Evolutionary conservation across 2,888 invertebrate genomes (phyloP).

Genomic region (Seira sanloemensis): DNA sequence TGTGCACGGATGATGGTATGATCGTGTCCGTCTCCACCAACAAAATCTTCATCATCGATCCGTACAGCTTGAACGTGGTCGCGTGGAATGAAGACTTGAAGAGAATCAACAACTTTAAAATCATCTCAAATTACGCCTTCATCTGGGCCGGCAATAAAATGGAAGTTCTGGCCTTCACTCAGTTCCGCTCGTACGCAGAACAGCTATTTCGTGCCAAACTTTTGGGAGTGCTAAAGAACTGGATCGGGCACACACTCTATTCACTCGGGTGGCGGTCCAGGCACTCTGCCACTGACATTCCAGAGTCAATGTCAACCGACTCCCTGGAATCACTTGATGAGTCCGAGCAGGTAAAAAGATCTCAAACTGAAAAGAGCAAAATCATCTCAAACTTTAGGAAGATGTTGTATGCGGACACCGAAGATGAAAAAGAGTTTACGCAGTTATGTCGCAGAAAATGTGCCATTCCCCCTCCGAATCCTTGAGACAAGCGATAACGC

Average conservation of each 20-base stretch:
- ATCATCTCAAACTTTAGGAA: background rate
- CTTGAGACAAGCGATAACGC: too few relatives aligned
- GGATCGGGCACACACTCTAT: constrained; percentile 59
- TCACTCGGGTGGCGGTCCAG: constrained; percentile 51
- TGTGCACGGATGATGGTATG: constrained; percentile 62
- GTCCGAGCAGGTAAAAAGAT: background rate
- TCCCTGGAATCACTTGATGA: background rate
- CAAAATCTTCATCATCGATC: constrained; percentile 65
- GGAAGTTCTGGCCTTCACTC: constrained; percentile 68
- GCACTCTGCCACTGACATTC: background rate
- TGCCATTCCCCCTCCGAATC: background rate
- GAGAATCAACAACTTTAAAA: constrained; percentile 66
- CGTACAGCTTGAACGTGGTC: constrained; percentile 55
- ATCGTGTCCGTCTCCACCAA: constrained; percentile 68
- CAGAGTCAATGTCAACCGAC: background rate
- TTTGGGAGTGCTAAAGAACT: constrained; percentile 61
- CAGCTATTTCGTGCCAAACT: constrained; percentile 68
- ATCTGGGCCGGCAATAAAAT: constrained; percentile 68
- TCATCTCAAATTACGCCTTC: constrained; percentile 71
- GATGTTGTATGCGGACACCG: background rate
- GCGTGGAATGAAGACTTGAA: constrained; percentile 69
- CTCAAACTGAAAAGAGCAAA: background rate
- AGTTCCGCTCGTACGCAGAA: constrained; percentile 65
- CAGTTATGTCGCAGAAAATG: background rate
- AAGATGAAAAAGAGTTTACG: background rate